phyloP scores from a whole-genome alignment of 1,140 invertebrate genomes.

The Doryteuthis pealeii region DNA sequence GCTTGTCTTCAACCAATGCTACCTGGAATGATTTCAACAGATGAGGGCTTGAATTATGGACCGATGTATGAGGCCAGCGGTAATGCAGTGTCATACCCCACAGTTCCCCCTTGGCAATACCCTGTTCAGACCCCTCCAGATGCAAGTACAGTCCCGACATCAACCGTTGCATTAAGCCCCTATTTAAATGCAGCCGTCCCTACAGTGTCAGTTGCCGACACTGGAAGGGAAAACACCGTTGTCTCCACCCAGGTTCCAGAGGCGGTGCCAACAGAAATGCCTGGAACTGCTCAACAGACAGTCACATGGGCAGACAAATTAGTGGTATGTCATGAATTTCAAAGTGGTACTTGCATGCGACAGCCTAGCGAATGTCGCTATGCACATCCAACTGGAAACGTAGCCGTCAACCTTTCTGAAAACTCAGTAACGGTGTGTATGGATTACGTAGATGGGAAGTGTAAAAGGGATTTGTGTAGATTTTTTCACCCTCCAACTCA shows the following conservation, averaged over 20 bases:
- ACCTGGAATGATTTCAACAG: constrained; percentile 38
- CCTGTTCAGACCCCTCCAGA: constrained; percentile 32
- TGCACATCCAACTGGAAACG: constrained; percentile 92
- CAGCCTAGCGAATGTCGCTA: constrained; percentile 94
- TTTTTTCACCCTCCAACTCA: constrained; percentile 74
- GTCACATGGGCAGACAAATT: constrained; percentile 90
- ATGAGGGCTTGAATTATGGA: constrained; percentile 43
- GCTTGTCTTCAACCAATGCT: constrained; percentile 34
- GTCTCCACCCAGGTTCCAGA: constrained; percentile 38
- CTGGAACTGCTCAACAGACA: constrained; percentile 78
- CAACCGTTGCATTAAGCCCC: constrained; percentile 36
- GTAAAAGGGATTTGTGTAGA: constrained; percentile 87
- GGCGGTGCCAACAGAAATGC: constrained; percentile 41
- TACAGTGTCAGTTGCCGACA: constrained; percentile 29
- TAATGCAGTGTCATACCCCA: no score
- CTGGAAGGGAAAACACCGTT: constrained; percentile 28
- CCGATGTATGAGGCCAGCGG: no score
- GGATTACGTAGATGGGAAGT: constrained; percentile 95
- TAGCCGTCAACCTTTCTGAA: constrained; percentile 81
- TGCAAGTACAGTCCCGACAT: constrained; percentile 33
- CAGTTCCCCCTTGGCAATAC: no score
- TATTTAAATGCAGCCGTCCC: constrained; percentile 36
- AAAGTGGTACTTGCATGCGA: constrained; percentile 95
- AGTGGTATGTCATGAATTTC: constrained; percentile 96
- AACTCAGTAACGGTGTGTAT: constrained; percentile 95